phyloP scores from a whole-genome alignment of 2,888 invertebrate genomes.

The Cybosia mesomella region DNA sequence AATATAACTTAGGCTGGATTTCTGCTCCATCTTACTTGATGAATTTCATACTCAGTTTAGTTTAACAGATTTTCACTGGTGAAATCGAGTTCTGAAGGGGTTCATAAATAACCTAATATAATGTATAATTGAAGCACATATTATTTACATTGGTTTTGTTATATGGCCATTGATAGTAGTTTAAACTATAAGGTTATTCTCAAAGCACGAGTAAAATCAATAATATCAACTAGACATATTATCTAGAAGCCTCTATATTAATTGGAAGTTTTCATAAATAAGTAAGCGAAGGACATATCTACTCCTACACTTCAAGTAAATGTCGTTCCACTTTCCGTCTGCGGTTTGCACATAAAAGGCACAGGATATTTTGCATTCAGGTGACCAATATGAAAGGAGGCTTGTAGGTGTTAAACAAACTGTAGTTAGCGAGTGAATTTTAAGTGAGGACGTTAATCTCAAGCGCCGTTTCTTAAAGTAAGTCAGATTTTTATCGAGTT shows the following conservation, averaged over 20 bases:
- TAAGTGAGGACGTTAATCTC: constrained; percentile 29
- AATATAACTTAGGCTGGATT: too few relatives aligned
- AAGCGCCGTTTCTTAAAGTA: constrained; percentile 34
- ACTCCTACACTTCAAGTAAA: constrained; percentile 48
- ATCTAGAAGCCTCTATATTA: constrained; percentile 21
- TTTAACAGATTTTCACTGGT: too few relatives aligned
- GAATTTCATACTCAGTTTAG: too few relatives aligned
- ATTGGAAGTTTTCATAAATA: constrained; percentile 28
- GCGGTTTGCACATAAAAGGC: constrained; percentile 61
- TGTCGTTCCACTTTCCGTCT: constrained; percentile 62
- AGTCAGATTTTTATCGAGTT: constrained; percentile 36
- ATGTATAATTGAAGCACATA: too few relatives aligned
- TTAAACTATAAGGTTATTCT: too few relatives aligned
- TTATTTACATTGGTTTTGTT: too few relatives aligned
- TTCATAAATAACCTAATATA: too few relatives aligned
- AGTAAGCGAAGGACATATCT: constrained; percentile 46
- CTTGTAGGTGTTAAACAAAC: constrained; percentile 65
- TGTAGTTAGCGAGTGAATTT: constrained; percentile 40
- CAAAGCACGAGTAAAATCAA: too few relatives aligned
- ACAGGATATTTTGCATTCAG: constrained; percentile 70
- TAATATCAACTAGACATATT: too few relatives aligned
- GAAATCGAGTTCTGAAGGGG: too few relatives aligned
- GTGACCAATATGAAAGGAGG: constrained; percentile 65
- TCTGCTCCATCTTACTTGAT: too few relatives aligned
- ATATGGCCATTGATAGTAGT: too few relatives aligned